Conservation (phyloP, 2,888 invertebrate genomes). For the Altica lythri region DNA sequence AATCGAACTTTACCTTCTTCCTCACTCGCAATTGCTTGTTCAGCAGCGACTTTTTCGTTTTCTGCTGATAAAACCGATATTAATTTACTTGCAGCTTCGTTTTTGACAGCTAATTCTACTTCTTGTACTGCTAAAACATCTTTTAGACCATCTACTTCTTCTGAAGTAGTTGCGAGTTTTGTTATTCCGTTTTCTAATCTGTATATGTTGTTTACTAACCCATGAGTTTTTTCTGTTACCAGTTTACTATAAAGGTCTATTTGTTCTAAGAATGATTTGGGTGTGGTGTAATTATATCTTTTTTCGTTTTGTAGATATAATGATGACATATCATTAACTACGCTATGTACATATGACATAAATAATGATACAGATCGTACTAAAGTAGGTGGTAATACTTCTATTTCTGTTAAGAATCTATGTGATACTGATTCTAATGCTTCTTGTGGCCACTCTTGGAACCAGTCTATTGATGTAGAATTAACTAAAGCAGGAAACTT, state of each 20-base stretch:
- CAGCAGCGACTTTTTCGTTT: conserved; percentile 87
- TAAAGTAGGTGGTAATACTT: conserved; percentile 68
- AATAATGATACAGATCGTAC: conserved; percentile 75
- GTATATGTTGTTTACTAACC: conserved; percentile 74
- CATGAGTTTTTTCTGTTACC: conserved; percentile 67
- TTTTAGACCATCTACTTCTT: conserved; percentile 85
- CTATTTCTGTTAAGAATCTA: conserved; percentile 78
- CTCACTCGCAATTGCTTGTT: conserved; percentile 79
- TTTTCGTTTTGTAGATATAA: conserved; percentile 82
- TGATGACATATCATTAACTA: conserved; percentile 84
- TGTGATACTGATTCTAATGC: conserved; percentile 88
- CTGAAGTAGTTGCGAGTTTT: conserved; percentile 83
- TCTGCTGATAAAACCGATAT: conserved; percentile 86
- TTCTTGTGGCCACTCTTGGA: conserved; percentile 94
- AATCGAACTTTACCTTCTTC: conserved; percentile 90
- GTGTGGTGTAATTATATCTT: conserved; percentile 94
- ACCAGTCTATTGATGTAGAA: conserved; percentile 94
- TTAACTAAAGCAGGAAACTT: conserved; percentile 94
- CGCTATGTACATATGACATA: conserved; percentile 89
- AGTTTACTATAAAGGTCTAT: conserved; percentile 81
- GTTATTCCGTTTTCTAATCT: conserved; percentile 87
- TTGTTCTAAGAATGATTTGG: conserved; percentile 93
- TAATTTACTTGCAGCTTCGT: conserved; percentile 86
- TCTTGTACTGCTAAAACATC: conserved; percentile 66
- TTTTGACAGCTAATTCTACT: conserved; percentile 81